A percentile compares a stretch with the other conserved stretches of the same genome.
Conservation (phyloP, 2,113 vertebrate genomes). For the Scopus umbretta region DNA sequence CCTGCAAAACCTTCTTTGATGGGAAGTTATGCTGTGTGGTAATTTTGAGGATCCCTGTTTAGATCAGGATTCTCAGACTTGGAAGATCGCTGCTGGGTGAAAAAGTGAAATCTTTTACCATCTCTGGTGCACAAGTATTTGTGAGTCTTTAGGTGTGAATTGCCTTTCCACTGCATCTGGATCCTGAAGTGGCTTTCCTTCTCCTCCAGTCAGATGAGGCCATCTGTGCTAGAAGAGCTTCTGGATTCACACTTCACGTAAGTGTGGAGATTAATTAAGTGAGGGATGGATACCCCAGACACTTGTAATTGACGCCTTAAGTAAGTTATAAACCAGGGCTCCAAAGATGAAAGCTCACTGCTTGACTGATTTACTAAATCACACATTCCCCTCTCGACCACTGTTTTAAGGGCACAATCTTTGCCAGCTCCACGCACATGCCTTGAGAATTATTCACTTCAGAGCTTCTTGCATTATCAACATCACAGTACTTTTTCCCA, state of each 20-base stretch:
- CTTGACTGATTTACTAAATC: conserved; percentile 35
- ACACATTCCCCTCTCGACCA: conserved; percentile 11
- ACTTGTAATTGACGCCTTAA: conserved; percentile 39
- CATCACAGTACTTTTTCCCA: neutral
- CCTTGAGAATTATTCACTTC: neutral
- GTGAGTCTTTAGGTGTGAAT: neutral
- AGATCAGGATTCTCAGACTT: neutral
- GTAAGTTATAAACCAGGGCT: neutral
- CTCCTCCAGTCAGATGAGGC: neutral
- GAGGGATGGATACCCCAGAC: neutral
- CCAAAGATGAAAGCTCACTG: conserved; percentile 39
- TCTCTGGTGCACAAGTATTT: neutral
- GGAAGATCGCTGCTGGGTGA: neutral
- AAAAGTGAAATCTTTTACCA: neutral
- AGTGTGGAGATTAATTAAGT: conserved; percentile 34
- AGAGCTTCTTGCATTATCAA: neutral
- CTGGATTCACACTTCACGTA: neutral
- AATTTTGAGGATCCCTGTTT: neutral
- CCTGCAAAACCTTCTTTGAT: neutral
- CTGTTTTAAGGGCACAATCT: neutral
- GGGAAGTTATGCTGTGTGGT: too few relatives aligned
- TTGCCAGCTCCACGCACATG: neutral
- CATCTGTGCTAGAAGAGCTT: neutral
- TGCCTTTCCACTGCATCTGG: neutral
- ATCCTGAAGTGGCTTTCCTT: neutral